Evolutionary conservation across 2,888 invertebrate species (phyloP), one percentile per base, ranked within the genome.

Genomic region (Volucella inflata): DNA sequence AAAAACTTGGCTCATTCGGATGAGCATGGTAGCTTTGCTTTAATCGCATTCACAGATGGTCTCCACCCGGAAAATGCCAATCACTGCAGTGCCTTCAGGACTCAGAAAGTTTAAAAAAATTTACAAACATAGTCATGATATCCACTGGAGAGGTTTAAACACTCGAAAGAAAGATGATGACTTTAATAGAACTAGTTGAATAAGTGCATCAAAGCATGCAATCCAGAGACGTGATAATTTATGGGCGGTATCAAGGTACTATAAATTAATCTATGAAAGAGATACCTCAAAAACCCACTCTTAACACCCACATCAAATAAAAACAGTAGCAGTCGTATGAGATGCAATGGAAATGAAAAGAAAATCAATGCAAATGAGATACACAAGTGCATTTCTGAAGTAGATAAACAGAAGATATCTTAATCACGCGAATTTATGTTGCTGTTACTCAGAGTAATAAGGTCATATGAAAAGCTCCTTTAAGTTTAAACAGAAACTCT

Each of bases 31-130:
- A 16, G 62, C 36, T 48, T 46, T 42, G 38, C 11, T 77, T 53
- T 67, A 51, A 48, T 76, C 67, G 30, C 51, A 71, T 17, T 16
- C 16, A 48, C 21, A 53, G 59, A 60, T 77, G 77, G 57, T 51
- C 42, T 44, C 12, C 51, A 60, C 53, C 77, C 68, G 77, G 77
- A 77, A 76, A 77, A 68, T 70, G 60, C 60, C 77, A 76, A 60
- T 77, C 68, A 77, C 38, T 40, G 14, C n/a, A 17, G 14, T 53
- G 48, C 64, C 57, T 57, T 38, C 30, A 16, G 21, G 16, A 51
- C 62, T 50, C 60, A 40, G 14, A 44, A 55, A 68, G n/a, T 30
- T 53, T 46, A 16, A 42, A 48, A 57, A 17, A 38, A 10, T 21
- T 30, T 30, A 21, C 21, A 2, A 21, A 21, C 4, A 21, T 30